Base-by-base conservation (phyloP, 2,888 invertebrate species). In the Lucinisca nassula region DNA sequence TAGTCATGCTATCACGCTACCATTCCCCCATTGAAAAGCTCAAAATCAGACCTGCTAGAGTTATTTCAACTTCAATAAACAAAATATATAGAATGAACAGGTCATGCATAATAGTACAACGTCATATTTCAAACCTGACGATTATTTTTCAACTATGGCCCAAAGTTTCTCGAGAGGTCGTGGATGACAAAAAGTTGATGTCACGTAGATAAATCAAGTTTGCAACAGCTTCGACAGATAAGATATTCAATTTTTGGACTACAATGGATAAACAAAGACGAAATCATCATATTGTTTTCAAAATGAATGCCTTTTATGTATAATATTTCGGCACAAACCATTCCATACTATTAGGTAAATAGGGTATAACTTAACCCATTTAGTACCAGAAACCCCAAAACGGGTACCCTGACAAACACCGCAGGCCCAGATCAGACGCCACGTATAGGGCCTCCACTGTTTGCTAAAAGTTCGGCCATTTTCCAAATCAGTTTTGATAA, bases 1-100 rank as follows among this genome's bases (percentile, higher is more conserved):
- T 76, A 80, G 87, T 90, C 87, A 90, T 86, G 90, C 90, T 80
- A 89, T 87, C 70, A 79, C 61, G 61, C 74, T 79, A 83, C 82
- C 27, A 17, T 74, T 45, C 74, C 27, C 45, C 74, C 45, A 49
- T 74, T 45, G 74, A 74, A 72, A 45, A 45, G 45, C 30, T 17
- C 8, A 38, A 74, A 45, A 74, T 49, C 74, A 49, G 40, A 74
- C 27, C 45, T 8, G n/a, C 17, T 17, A n/a, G 21, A 74, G 40
- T 40, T 74, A 74, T 74, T 74, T 74, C 74, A 21, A 24, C 74
- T 67, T 35, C 75, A 75, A 49, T 30, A 51, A 40, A 24, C 27
- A 32, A 27, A 49, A 45, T 49, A 45, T 21, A 35, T 30, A 67
- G 67, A 35, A 32, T 10, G 21, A 67, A 6, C 21, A 67, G 32